phyloP scores from a whole-genome alignment of 2,797 vertebrate species.

The Gymnodraco acuticeps region DNA sequence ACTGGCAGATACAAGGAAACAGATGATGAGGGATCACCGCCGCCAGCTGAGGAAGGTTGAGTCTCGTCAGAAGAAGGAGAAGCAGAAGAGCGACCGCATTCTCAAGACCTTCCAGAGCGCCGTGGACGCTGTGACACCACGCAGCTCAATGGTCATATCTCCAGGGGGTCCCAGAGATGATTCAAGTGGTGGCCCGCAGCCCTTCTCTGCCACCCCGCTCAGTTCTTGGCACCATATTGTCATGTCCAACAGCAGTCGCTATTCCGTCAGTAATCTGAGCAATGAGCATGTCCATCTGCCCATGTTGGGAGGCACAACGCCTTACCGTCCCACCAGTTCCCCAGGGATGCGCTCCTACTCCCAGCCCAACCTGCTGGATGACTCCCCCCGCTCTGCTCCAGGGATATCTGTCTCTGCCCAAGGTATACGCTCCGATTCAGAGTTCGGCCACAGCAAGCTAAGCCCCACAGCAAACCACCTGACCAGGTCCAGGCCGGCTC shows the following conservation, averaged over 20 bases:
- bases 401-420: slow-evolving; percentile 76
- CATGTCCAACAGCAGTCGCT: slow-evolving; percentile 84
- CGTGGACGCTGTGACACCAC: slow-evolving; percentile 85
- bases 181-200: slow-evolving; percentile 78
- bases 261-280: slow-evolving; percentile 82
- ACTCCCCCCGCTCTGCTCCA: slow-evolving; percentile 42
- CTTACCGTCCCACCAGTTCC: slow-evolving; percentile 69
- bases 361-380: slow-evolving; percentile 80
- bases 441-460: slow-evolving; percentile 68
- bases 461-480: slow-evolving; percentile 74
- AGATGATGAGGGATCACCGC: slow-evolving; percentile 88
- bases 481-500: slow-evolving; percentile 84
- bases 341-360: slow-evolving; percentile 81
- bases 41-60: slow-evolving; percentile 85
- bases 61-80: slow-evolving; percentile 89
- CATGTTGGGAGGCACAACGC: slow-evolving; percentile 50
- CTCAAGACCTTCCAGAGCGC: slow-evolving; percentile 89
- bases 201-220: slow-evolving; percentile 85
- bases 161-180: slow-evolving; percentile 79
- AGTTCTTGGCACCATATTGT: slow-evolving; percentile 87
- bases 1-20: slow-evolving; percentile 88
- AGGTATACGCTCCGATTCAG: slow-evolving; percentile 68
- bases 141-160: slow-evolving; percentile 85
- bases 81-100: slow-evolving; percentile 87
- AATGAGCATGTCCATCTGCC: slow-evolving; percentile 80